Percentiles rank a stretch among this genome's conserved stretches.
phyloP scores from a whole-genome alignment of 2,797 vertebrate genomes.

The Oceanodroma leucorhoa region DNA sequence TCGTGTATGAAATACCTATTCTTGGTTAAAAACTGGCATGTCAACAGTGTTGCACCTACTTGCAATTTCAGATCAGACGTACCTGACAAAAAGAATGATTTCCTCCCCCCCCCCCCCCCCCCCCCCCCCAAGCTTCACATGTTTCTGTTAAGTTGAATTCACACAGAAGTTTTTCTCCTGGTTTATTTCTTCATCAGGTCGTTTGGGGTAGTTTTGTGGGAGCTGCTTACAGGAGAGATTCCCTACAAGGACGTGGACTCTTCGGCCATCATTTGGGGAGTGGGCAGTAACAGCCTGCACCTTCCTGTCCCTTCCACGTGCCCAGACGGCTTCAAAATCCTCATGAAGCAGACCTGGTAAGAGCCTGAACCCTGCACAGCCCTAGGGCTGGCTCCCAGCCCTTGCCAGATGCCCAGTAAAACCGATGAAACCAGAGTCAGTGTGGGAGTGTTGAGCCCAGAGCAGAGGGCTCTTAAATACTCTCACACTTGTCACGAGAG shows the following conservation, averaged over 20 bases:
- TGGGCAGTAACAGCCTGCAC: constrained; percentile 97
- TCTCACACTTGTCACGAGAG: background rate
- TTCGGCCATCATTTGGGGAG: constrained; percentile 98
- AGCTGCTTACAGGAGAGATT: constrained; percentile 95
- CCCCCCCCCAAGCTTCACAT: background rate
- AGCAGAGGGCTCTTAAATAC: background rate
- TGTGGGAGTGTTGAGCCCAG: background rate
- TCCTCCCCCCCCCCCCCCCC: background rate
- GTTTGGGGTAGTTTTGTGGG: constrained; percentile 98
- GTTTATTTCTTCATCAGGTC: constrained; percentile 80
- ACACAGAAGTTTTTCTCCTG: background rate
- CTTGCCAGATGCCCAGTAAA: background rate
- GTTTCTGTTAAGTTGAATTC: background rate
- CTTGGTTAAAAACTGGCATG: background rate
- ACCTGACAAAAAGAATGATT: background rate
- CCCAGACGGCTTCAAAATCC: constrained; percentile 98
- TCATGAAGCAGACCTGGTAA: constrained; percentile 99
- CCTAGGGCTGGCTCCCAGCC: background rate
- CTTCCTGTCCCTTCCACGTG: constrained; percentile 97
- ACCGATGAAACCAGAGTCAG: background rate
- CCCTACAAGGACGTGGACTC: constrained; percentile 99
- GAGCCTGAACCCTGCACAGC: background rate
- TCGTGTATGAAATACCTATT: background rate
- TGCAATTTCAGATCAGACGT: background rate
- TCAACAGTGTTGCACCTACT: background rate